A percentile compares a stretch with the other conserved stretches of the same genome.
Evolutionary conservation across 2,888 invertebrate genomes (phyloP).

Genomic region (Drosophila kuntzei): DNA sequence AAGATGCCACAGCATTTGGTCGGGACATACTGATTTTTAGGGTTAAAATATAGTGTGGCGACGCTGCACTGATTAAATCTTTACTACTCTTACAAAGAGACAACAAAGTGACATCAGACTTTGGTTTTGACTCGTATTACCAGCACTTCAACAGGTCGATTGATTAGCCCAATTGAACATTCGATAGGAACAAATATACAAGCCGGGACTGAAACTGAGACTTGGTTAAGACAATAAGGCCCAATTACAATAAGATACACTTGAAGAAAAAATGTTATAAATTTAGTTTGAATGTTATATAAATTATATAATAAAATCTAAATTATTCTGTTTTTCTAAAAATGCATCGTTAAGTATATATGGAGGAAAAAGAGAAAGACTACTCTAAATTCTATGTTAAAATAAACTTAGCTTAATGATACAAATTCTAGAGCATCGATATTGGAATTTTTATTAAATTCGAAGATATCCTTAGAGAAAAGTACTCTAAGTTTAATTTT

Average conservation of each 20-base stretch:
- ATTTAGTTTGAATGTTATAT: not conserved
- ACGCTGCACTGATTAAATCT: constrained; percentile 65
- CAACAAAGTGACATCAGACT: constrained; percentile 54
- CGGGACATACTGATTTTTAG: constrained; percentile 35
- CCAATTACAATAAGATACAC: constrained; percentile 4
- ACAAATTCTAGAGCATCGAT: too few species aligned
- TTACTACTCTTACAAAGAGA: constrained; percentile 42
- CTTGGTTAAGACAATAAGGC: not conserved
- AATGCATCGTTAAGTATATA: too few species aligned
- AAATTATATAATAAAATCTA: not conserved
- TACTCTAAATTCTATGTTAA: too few species aligned
- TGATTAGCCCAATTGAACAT: constrained; percentile 53
- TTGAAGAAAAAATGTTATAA: not conserved
- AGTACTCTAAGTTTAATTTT: too few species aligned
- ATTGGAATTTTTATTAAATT: too few species aligned
- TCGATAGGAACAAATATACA: not conserved
- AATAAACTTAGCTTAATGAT: too few species aligned
- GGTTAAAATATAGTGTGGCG: constrained; percentile 24
- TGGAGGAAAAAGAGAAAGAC: too few species aligned
- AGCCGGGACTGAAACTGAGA: not conserved
- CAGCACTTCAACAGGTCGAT: constrained; percentile 23
- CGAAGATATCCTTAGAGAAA: too few species aligned
- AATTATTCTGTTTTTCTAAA: too few species aligned
- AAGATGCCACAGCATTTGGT: constrained; percentile 23
- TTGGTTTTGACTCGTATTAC: constrained; percentile 37